Base-by-base conservation (phyloP, 2,888 invertebrate genomes). In the Margaritifera margaritifera region DNA sequence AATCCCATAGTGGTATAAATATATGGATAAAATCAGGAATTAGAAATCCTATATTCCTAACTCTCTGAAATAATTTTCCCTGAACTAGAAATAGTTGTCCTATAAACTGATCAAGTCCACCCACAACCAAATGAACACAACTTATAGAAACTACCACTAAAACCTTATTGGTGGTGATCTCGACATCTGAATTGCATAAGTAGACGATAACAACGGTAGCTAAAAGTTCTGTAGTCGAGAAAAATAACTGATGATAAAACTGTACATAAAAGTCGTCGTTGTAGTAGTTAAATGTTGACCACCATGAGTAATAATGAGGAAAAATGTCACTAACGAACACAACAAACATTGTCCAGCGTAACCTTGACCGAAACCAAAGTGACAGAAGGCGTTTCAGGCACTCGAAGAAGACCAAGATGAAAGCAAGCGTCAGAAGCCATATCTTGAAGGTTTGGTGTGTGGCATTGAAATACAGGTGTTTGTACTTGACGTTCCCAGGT, bases 1-100 rank as follows among this genome's bases (percentile, higher is more conserved):
- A 61, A 6, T 31, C 61, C 24, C 20, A 25, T 3, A 66, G 22
- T 8, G 70, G 70, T 24, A 74, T 51, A 24, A 92, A 78, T 54
- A 93, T 90, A 81, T 83, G 84, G 22, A 82, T 65, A 15, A 84
- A 18, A 66, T 86, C 86, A 0, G 84, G 84, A 11, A 82, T 57
- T 69, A 84, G 65, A 58, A 86, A 72, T 1, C 77, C 83, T 18
- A 84, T 51, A 64, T 86, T 81, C 19, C 86, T 68, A 1, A 75
- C 60, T 20, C 74, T 78, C 61, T 83, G 82, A 59, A 79, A 83
- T 6, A 27, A 55, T n/a, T 66, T 66, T 4, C 80, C 83, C 42
- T 74, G 22, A 2, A 69, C 69, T 18, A 75, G 67, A n/a, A 84
- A 53, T 1, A 86, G 68, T 60, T 84, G 82, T 15, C 25, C 62